A percentile compares a stretch with the other conserved stretches of the same genome.
Conservation (phyloP, 2,888 invertebrate genomes). For the Lumbricus terrestris region DNA sequence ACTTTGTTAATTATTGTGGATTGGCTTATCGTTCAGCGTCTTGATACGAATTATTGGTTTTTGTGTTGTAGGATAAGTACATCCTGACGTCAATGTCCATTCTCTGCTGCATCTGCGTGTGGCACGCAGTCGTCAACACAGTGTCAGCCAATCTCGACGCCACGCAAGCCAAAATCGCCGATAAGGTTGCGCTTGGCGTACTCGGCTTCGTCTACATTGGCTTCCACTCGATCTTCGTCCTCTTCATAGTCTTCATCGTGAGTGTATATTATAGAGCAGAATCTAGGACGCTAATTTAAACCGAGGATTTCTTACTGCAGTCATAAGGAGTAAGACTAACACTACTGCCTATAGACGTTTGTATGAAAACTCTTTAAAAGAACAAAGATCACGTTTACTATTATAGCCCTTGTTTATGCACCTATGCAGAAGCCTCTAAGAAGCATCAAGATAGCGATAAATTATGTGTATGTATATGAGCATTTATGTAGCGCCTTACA, state of each 20-base stretch:
- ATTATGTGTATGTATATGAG: too few relatives aligned
- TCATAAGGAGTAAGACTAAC: background rate
- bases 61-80: slow-evolving; percentile 41
- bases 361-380: background rate
- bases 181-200: slow-evolving; percentile 17
- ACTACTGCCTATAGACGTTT: too few relatives aligned
- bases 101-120: slow-evolving; percentile 42
- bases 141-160: slow-evolving; percentile 7
- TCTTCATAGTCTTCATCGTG: slow-evolving; percentile 6
- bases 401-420: too few relatives aligned
- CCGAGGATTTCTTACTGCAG: background rate
- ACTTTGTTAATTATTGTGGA: background rate
- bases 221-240: slow-evolving; percentile 4
- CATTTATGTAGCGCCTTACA: too few relatives aligned
- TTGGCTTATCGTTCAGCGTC: background rate
- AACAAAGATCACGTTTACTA: background rate
- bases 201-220: slow-evolving; percentile 20
- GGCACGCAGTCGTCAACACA: slow-evolving; percentile 41
- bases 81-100: slow-evolving; percentile 44
- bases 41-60: background rate
- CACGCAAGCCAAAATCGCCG: slow-evolving; percentile 4
- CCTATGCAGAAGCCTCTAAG: too few relatives aligned
- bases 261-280: background rate
- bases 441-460: too few relatives aligned
- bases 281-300: background rate